phyloP scores from a whole-genome alignment of 2,113 vertebrate genomes.

The Halcyon malimbica region DNA sequence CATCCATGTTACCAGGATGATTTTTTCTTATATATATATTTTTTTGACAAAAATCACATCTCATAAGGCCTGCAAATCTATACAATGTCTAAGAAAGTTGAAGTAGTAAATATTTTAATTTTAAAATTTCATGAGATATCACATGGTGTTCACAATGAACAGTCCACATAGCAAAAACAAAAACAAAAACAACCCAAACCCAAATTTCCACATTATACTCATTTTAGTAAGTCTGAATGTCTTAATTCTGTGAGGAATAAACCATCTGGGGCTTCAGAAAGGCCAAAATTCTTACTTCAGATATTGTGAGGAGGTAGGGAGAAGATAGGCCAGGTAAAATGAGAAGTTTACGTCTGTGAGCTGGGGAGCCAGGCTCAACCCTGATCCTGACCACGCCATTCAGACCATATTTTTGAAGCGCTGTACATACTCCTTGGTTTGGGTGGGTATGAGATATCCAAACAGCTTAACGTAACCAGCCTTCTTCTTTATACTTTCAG shows the following conservation, averaged over 20 bases:
- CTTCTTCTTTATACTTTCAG: fast-evolving
- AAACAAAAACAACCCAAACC: neutral
- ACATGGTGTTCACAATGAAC: neutral
- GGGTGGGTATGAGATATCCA: neutral
- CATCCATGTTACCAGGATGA: neutral
- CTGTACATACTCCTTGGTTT: neutral
- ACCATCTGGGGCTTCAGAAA: fast-evolving
- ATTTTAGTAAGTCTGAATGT: neutral
- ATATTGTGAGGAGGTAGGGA: neutral
- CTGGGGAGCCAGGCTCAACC: neutral
- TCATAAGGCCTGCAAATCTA: neutral
- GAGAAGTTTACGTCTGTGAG: neutral
- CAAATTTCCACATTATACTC: neutral
- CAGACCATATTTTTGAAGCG: fast-evolving
- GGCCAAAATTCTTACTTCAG: neutral
- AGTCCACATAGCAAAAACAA: neutral
- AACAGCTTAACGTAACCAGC: neutral
- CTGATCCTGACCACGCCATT: neutral
- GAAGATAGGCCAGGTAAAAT: neutral
- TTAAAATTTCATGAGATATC: neutral
- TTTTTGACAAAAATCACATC: neutral
- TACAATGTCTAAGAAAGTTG: neutral
- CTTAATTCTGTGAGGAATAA: neutral
- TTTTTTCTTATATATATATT: neutral
- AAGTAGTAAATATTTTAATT: neutral